Percentiles rank a stretch among this genome's conserved stretches.
Conservation (phyloP, 2,888 invertebrate species). For the Drepanosiphum platanoidis region DNA sequence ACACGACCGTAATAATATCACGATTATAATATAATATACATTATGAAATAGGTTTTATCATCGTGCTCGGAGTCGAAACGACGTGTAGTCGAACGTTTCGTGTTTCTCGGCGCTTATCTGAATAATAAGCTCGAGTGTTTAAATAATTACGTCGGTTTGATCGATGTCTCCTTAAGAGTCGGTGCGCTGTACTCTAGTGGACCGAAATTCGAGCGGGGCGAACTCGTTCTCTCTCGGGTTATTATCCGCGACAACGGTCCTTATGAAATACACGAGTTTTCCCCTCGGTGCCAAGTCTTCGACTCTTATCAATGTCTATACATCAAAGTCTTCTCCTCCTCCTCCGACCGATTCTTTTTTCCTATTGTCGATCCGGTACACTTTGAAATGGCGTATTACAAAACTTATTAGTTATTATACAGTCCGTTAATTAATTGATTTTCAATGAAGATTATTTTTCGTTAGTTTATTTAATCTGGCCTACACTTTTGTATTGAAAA, state of each 20-base stretch:
- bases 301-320: too few species aligned
- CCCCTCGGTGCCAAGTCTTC: slow-evolving; percentile 30
- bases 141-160: slow-evolving; percentile 25
- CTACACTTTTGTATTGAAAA: too few species aligned
- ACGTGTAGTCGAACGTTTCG: neutral
- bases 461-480: too few species aligned
- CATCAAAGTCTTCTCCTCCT: too few species aligned
- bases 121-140: slow-evolving; percentile 24
- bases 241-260: slow-evolving; percentile 26
- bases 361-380: neutral
- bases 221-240: slow-evolving; percentile 15
- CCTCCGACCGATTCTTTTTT: slow-evolving; percentile 13
- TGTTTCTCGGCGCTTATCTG: neutral
- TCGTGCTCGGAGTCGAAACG: too few species aligned
- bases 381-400: neutral
- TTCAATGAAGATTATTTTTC: slow-evolving; percentile 32
- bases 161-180: neutral
- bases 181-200: neutral
- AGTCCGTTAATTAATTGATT: slow-evolving; percentile 21
- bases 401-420: slow-evolving; percentile 23
- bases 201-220: slow-evolving; percentile 16
- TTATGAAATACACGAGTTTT: slow-evolving; percentile 46
- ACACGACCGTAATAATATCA: too few species aligned
- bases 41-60: too few species aligned
- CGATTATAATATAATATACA: too few species aligned